Conservation (phyloP, 1,140 invertebrate genomes). For the Ceratina calcarata region DNA sequence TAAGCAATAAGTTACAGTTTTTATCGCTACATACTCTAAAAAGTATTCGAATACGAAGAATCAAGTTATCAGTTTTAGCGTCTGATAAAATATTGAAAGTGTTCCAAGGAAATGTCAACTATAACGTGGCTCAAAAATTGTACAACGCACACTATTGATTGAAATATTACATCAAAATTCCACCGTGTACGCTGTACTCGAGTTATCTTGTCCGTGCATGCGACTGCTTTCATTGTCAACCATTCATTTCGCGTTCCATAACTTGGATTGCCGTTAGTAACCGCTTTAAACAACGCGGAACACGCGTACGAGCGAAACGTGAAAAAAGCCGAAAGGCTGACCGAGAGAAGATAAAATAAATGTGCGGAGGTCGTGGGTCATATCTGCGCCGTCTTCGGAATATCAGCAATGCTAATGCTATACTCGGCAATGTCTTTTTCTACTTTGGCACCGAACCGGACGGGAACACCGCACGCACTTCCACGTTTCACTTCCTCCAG, state of each 20-base stretch:
- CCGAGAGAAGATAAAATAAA: slow-evolving; percentile 48
- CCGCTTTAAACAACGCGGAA: not conserved
- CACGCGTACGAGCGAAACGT: not conserved
- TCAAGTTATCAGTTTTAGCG: not conserved
- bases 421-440: slow-evolving; percentile 56
- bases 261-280: not conserved
- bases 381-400: slow-evolving; percentile 54
- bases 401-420: slow-evolving; percentile 75
- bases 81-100: slow-evolving; percentile 8
- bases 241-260: slow-evolving; percentile 32
- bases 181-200: not conserved
- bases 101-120: not conserved
- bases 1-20: too few species aligned
- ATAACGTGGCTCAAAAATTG: slow-evolving; percentile 2
- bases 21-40: too few species aligned
- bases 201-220: slow-evolving; percentile 20
- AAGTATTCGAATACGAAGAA: too few species aligned
- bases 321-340: not conserved
- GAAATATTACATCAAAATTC: slow-evolving; percentile 45
- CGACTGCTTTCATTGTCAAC: slow-evolving; percentile 37
- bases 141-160: slow-evolving; percentile 8
- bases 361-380: slow-evolving; percentile 67
- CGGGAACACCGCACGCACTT: slow-evolving; percentile 14
- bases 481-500: not conserved
- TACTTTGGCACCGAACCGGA: slow-evolving; percentile 5